phyloP scores from a whole-genome alignment of 2,113 vertebrate species.

The Paramormyrops kingsleyae region DNA sequence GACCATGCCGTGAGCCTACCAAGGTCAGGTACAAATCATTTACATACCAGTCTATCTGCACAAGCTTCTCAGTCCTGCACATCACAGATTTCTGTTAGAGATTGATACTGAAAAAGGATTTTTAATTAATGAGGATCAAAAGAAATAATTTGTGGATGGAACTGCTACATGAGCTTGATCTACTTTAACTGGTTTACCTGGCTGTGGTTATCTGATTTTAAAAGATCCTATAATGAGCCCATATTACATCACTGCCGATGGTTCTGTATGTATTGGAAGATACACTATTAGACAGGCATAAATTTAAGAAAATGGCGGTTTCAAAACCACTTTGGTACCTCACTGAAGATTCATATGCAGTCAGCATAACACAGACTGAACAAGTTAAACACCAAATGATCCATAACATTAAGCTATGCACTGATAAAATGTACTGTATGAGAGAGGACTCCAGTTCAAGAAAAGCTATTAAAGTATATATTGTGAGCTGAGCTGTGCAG shows the following conservation, averaged over 20 bases:
- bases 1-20: not conserved
- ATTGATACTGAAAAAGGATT: not conserved
- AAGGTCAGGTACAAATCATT: not conserved
- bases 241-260: not conserved
- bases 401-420: not conserved
- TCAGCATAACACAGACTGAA: not conserved
- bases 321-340: not conserved
- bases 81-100: not conserved
- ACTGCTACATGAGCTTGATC: not conserved
- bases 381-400: not conserved
- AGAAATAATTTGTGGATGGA: not conserved
- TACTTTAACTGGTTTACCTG: not conserved
- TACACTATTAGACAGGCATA: not conserved
- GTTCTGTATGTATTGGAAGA: not conserved
- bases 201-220: not conserved
- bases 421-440: not conserved
- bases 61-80: not conserved
- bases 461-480: not conserved
- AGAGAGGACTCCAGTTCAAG: not conserved
- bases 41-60: not conserved
- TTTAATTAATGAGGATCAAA: not conserved
- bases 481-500: not conserved
- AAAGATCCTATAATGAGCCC: not conserved
- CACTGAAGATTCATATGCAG: not conserved
- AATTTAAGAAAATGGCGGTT: not conserved